phyloP scores from a whole-genome alignment of 2,797 vertebrate genomes.

The Hapalemur alaotrensis region DNA sequence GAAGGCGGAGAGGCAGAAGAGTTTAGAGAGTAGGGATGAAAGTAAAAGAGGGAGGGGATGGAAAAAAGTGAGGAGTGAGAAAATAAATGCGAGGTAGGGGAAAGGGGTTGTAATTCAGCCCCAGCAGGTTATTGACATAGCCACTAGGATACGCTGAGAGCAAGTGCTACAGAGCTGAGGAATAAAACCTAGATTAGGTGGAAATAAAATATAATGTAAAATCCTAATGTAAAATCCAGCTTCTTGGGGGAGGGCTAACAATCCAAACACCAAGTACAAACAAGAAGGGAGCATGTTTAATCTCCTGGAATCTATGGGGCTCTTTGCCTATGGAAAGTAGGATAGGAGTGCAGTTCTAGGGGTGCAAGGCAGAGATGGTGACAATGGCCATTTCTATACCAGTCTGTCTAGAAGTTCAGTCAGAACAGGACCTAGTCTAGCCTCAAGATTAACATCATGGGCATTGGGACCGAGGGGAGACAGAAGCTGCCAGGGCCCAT shows the following conservation, averaged over 20 bases:
- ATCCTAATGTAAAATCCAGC: background rate
- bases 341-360: background rate
- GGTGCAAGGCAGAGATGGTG: background rate
- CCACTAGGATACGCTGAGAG: background rate
- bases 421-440: background rate
- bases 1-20: background rate
- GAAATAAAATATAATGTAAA: background rate
- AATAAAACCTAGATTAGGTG: background rate
- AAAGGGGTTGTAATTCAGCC: background rate
- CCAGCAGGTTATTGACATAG: background rate
- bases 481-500: background rate
- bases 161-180: background rate
- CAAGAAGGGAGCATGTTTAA: background rate
- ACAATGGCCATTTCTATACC: background rate
- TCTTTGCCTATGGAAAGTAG: background rate
- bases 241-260: background rate
- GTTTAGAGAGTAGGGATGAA: conserved; percentile 2
- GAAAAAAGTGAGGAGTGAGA: conserved; percentile 22
- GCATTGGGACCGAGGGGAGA: background rate
- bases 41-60: background rate
- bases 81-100: background rate
- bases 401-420: background rate
- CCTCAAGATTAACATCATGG: background rate
- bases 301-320: background rate
- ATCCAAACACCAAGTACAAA: background rate